Base-by-base conservation (phyloP, 2,113 vertebrate species). In the Scatophagus argus region DNA sequence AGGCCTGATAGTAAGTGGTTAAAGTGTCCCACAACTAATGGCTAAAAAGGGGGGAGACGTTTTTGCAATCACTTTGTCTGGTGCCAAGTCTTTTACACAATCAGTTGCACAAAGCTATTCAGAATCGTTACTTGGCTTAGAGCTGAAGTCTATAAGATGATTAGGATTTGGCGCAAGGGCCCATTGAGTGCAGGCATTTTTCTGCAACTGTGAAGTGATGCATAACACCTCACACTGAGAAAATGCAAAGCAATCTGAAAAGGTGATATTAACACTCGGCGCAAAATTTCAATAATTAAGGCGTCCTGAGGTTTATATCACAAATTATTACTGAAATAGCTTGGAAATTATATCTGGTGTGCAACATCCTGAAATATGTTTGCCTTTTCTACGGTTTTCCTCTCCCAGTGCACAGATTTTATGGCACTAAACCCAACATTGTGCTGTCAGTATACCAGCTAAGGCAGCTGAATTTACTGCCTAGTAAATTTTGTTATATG, bases 11-110 rank as follows among this genome's bases (percentile, higher is more conserved):
- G 67, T 74, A 41, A 81, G 89, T 62, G 60, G 62, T 61, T 87
- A 87, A 91, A 88, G 69, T 90, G 84, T 88, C 83, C 83, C 63
- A 41, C 46, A 59, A 60, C 75, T 85, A 87, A 90, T 74, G 66
- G 55, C 62, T 84, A 11, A 81, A n/a, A 83, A 62, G 49, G 73
- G 52, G 52, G 60, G 51, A 60, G 77, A 77, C 89, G 65, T 86
- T 84, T 82, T 58, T 71, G 64, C 80, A 87, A 88, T 72, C 75
- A 87, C 76, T 87, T 76, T 72, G 73, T 83, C 84, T 81, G 74
- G 34, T 38, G 39, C 46, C 52, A 25, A 61, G 25, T 82, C 44
- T 85, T 65, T 32, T 4, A 62, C 70, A 80, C 85, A 88, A 65
- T 85, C 66, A 82, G 60, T n/a, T 47, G 65, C 29, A 81, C 76